These are phyloP conservation scores for Dipus sagitta DNA, from an alignment of 2,797 vertebrate genomes.

Conservation along the genomic window DNA sequence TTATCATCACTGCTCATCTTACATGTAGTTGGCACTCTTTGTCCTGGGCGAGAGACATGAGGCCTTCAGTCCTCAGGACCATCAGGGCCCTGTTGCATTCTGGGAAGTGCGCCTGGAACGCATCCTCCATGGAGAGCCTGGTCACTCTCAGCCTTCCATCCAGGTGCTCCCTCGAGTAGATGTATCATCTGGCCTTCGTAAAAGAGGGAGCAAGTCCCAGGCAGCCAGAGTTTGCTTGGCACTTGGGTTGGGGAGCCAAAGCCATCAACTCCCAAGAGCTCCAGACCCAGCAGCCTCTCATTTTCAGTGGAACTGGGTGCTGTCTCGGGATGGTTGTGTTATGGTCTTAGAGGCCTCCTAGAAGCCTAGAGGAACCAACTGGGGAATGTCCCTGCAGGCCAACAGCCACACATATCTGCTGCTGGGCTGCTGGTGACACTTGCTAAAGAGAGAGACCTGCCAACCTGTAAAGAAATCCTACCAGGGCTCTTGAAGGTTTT, in stretches of 20 bases:
- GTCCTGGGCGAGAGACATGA: not conserved
- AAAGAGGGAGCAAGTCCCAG: not conserved
- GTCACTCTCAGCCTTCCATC: not conserved
- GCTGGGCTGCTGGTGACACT: not conserved
- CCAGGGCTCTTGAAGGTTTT: not conserved
- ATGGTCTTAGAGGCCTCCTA: not conserved
- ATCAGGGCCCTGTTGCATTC: not conserved
- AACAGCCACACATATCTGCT: not conserved
- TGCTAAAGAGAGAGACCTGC: not conserved
- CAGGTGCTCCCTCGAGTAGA: not conserved
- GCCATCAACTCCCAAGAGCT: rapidly evolving
- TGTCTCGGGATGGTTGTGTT: too few species aligned
- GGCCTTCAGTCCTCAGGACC: not conserved
- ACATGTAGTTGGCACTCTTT: too few species aligned
- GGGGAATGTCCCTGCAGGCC: not conserved
- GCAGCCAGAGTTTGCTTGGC: not conserved
- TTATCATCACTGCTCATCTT: not conserved
- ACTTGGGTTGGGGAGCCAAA: not conserved
- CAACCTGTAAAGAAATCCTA: not conserved
- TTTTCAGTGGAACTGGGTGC: not conserved
- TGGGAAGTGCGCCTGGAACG: too few species aligned
- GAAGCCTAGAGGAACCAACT: not conserved
- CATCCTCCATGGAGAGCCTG: not conserved
- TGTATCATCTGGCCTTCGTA: not conserved
- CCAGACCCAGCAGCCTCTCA: not conserved